phyloP scores from a whole-genome alignment of 1,140 invertebrate species.

The Dreissena rostriformis region DNA sequence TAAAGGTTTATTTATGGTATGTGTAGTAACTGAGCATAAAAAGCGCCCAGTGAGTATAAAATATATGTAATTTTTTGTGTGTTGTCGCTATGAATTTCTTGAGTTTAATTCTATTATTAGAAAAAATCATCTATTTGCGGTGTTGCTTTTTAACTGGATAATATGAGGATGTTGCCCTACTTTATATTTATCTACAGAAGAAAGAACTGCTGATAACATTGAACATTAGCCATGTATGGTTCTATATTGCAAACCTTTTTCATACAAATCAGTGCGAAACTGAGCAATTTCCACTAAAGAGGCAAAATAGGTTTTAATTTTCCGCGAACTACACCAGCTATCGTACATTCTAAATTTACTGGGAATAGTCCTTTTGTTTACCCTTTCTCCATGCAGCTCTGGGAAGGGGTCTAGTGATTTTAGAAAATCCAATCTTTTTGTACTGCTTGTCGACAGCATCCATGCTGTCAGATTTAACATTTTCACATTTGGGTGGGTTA shows the following conservation, averaged over 20 bases:
- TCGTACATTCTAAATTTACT: slow-evolving; percentile 34
- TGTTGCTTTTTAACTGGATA: no score
- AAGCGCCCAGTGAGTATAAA: no score
- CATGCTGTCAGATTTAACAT: slow-evolving; percentile 51
- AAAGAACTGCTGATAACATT: slow-evolving; percentile 50
- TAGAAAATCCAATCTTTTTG: slow-evolving; percentile 35
- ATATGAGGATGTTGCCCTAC: slow-evolving; percentile 48
- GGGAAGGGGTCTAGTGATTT: slow-evolving; percentile 33
- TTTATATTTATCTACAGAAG: slow-evolving; percentile 23
- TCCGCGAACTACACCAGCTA: slow-evolving; percentile 51
- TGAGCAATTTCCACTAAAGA: slow-evolving; percentile 33
- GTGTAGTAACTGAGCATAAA: no score
- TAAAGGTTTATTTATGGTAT: no score
- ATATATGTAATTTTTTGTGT: no score
- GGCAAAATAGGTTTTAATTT: slow-evolving; percentile 39
- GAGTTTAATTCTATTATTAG: no score
- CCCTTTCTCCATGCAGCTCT: slow-evolving; percentile 46
- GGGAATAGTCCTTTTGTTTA: slow-evolving; percentile 38
- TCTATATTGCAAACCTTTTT: slow-evolving; percentile 25
- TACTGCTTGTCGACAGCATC: slow-evolving; percentile 52
- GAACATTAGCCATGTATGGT: slow-evolving; percentile 51
- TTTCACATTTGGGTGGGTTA: slow-evolving; percentile 7
- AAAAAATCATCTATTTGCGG: no score
- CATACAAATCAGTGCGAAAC: slow-evolving; percentile 26
- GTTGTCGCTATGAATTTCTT: no score